phyloP scores from a whole-genome alignment of 2,113 vertebrate species.

The Anhinga rufa region DNA sequence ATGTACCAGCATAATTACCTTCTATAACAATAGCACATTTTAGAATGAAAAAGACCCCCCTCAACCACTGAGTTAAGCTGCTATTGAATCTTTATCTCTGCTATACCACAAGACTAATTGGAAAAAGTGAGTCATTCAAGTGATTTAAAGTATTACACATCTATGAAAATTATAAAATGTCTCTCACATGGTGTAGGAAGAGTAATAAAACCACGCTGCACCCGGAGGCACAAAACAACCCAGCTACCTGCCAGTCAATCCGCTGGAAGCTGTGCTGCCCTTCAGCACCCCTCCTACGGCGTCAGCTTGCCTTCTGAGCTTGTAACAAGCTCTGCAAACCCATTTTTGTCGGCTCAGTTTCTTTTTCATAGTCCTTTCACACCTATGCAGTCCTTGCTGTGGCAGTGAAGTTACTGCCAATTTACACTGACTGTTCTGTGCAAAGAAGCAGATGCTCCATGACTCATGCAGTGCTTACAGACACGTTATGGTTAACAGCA shows the following conservation, averaged over 20 bases:
- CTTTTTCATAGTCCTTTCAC: background rate
- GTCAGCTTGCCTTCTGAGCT: background rate
- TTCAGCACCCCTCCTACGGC: background rate
- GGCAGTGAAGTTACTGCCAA: background rate
- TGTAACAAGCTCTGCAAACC: background rate
- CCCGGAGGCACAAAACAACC: background rate
- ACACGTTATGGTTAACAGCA: background rate
- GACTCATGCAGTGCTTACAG: background rate
- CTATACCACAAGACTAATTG: background rate
- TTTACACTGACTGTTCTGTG: background rate
- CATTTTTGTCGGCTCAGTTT: background rate
- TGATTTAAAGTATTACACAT: background rate
- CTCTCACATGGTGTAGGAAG: background rate
- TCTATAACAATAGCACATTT: background rate
- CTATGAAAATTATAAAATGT: background rate
- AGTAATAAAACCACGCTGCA: background rate
- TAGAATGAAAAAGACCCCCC: background rate
- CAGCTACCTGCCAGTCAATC: background rate
- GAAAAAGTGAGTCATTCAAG: slow-evolving; percentile 27
- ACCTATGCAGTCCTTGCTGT: background rate
- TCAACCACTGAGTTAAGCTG: background rate
- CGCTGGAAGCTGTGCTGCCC: background rate
- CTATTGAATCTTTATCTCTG: background rate
- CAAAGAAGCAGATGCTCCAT: background rate
- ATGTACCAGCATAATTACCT: background rate